Evolutionary conservation across 2,113 vertebrate genomes (phyloP), one percentile per base, ranked within the genome.

Genomic region (Ornithorhynchus anatinus): DNA sequence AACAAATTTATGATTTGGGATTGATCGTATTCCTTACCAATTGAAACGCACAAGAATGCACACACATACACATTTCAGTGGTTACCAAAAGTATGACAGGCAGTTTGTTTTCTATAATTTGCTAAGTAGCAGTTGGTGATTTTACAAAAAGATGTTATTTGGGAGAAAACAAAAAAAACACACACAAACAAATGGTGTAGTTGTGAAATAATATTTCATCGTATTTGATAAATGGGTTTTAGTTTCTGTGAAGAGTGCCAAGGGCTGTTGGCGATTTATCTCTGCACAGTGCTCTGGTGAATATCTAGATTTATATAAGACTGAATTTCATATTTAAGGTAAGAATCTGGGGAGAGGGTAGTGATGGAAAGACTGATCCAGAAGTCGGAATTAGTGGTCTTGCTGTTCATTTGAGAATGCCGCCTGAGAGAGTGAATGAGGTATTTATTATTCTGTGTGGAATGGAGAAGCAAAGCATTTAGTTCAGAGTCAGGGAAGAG

Each of bases 281-380:
- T 82, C 77, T 86, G 83, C 68, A 67, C 82, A 37, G 75, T 25
- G 0, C 57, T 58, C 47, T 59, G 75, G 67, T 81, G 69, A 81
- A 81, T 88, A 75, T 80, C 68, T 72, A 79, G 73, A 84, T 84
- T 91, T 88, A 83, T 75, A 68, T 83, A 86, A 86, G 86, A 80
- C 79, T 77, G 82, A 75, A 89, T 88, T 90, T 80, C 76, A 75
- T 85, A 82, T 75, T 75, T 82, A 84, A 78, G 77, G 88, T 89
- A 61, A 70, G 82, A 86, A 81, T 84, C 83, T 88, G 84, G 81
- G 84, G 77, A 33, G 17, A 70, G 68, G 72, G 85, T 77, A 82
- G 59, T 80, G 43, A 43, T 44, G 40, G 45, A 63, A 77, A 76
- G 43, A 32, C n/a, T n/a, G n/a, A n/a, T n/a, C n/a, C n/a, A n/a